These are phyloP conservation scores for Felis catus DNA, from an alignment of 2,113 vertebrate genomes.

Conservation along the genomic window F.catus_Fca126_mat1.0 CM031426.1:13828501-13829000, in stretches of 20 bases:
- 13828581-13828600: not conserved
- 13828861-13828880: conserved; percentile 63
- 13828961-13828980: not conserved
- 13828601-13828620: not conserved
- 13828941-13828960: not conserved
- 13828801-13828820: conserved; percentile 61
- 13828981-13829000: accelerated
- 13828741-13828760: conserved; percentile 75
- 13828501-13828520: not conserved
- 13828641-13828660: not conserved
- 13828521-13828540: too few relatives aligned
- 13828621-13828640: accelerated
- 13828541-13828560: not conserved
- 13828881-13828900: accelerated
- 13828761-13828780: conserved; percentile 77
- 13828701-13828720: conserved; percentile 77
- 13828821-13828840: conserved; percentile 56
- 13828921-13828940: not conserved
- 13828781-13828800: not conserved
- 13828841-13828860: conserved; percentile 53
- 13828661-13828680: accelerated
- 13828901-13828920: not conserved
- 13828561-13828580: not conserved
- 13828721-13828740: conserved; percentile 74
- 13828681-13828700: conserved; percentile 41